phyloP scores from a whole-genome alignment of 2,797 vertebrate species.

The Craterocephalus amniculus region DNA sequence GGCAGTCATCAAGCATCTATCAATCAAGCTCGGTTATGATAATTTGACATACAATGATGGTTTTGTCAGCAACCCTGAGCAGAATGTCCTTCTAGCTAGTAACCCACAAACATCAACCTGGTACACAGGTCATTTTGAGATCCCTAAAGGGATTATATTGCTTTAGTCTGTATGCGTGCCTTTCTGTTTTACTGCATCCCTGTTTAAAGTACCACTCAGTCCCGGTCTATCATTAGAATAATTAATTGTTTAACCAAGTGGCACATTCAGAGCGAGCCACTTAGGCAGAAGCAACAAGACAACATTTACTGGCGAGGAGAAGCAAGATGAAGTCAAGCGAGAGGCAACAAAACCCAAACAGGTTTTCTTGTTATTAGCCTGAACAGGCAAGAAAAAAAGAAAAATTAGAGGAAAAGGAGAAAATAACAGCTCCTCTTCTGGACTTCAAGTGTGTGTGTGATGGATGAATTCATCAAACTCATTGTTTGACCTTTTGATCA shows the following conservation, averaged over 20 bases:
- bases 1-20: background rate
- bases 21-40: background rate
- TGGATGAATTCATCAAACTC: conserved; percentile 49
- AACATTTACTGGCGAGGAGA: conserved; percentile 66
- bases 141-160: conserved; percentile 25
- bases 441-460: conserved; percentile 17
- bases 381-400: conserved; percentile 57
- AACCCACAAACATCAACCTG: conserved; percentile 5
- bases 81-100: background rate
- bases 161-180: conserved; percentile 50
- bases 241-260: conserved; percentile 85
- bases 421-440: conserved; percentile 28
- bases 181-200: conserved; percentile 36
- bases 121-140: background rate
- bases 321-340: conserved; percentile 69
- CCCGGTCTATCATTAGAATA: conserved; percentile 82
- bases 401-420: conserved; percentile 11
- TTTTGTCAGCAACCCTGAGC: background rate
- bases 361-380: conserved; percentile 67
- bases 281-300: conserved; percentile 76
- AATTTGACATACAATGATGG: background rate
- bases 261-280: conserved; percentile 76
- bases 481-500: conserved; percentile 51
- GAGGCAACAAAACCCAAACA: conserved; percentile 71
- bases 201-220: conserved; percentile 74